These are phyloP conservation scores for Pipistrellus pipistrellus DNA, from an alignment of 2,797 vertebrate genomes.

Conservation along the genomic window DNA sequence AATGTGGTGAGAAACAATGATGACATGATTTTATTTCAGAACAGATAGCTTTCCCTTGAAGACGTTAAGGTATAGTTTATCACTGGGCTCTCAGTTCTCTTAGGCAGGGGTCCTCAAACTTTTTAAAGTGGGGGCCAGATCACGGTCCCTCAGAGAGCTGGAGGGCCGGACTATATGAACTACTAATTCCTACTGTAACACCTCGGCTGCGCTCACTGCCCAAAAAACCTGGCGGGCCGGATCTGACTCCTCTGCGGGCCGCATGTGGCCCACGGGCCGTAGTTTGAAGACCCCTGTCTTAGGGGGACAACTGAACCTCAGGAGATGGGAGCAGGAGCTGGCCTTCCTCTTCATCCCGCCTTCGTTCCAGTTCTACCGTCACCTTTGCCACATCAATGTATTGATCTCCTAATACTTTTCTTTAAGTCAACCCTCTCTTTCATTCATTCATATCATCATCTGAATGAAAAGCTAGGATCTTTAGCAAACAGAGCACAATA, in stretches of 20 bases:
- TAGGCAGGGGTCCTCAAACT: no score
- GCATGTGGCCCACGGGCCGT: no score
- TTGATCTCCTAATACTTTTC: not conserved
- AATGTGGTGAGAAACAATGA: conserved; percentile 5
- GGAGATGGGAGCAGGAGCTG: not conserved
- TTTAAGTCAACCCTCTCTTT: not conserved
- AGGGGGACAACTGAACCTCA: not conserved
- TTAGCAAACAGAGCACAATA: not conserved
- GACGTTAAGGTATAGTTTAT: not conserved
- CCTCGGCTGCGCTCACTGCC: no score
- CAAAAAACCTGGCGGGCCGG: no score
- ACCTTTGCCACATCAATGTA: not conserved
- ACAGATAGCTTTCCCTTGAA: not conserved
- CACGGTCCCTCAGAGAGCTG: no score
- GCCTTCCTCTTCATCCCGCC: not conserved
- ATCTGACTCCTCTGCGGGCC: no score
- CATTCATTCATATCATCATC: not conserved
- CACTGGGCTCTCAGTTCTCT: not conserved
- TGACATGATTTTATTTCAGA: not conserved
- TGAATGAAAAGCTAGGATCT: not conserved
- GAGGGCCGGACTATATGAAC: no score
- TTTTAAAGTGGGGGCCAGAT: no score
- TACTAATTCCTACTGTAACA: no score
- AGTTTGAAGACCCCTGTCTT: no score
- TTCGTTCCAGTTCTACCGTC: not conserved